Base-by-base conservation (phyloP, 2,113 vertebrate genomes). In the Vicugna pacos region DNA sequence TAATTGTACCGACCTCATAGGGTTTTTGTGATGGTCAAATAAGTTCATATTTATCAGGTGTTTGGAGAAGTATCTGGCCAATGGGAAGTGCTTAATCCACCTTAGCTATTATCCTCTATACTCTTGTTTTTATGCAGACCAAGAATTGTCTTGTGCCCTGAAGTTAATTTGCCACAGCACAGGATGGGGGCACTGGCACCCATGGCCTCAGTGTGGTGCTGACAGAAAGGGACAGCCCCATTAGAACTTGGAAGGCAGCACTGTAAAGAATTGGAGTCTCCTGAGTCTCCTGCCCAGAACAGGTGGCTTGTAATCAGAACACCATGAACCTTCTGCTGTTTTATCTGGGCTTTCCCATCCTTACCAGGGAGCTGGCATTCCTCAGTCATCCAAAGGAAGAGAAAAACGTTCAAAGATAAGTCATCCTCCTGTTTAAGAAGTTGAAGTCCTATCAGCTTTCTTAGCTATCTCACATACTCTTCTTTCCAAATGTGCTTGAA, bases 401-500 rank as follows among this genome's bases (percentile, higher is more conserved):
- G 52, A 64, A 50, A 62, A 62, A 12, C 32, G 32, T 48, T 93
- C 14, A 52, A n/a, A 50, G 15, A 13, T 10, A 2, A 4, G 50
- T 90, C 24, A 86, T 32, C 17, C 72, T 91, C 15, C 14, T 64
- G 4, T 22, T 62, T 11, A 60, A 77, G 58, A 95, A 92, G 15
- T 83, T 81, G 67, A 92, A 28, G 48, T 15, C 46, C 8, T 60
- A 48, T 50, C 35, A 80, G 17, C 11, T 92, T 92, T 72, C 73
- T 80, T 64, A 54, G 6, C 15, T 60, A 60, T 19, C 62, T 56
- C 76, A 80, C 19, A 58, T n/a, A 32, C 6, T 46, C 46, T 81
- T 70, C 65, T 52, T 93, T 80, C 20, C 42, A 88, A 73, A 64
- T 87, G 30, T 35, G 50, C 62, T 80, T 60, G 30, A 94, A 96